phyloP scores from a whole-genome alignment of 2,113 vertebrate species.

The Phasianus colchicus region DNA sequence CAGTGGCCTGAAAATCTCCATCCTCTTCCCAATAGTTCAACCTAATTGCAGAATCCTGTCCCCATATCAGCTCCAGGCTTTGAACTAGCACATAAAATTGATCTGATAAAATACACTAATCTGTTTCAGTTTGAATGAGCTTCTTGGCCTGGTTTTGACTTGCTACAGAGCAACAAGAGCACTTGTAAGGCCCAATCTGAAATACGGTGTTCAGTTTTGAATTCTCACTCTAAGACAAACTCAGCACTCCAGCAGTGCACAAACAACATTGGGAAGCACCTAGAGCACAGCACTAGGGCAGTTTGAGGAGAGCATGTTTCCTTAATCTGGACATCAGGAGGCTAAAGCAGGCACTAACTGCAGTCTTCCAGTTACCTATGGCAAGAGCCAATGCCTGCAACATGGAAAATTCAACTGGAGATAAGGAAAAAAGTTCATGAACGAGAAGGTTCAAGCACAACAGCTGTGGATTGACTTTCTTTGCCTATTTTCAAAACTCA shows the following conservation, averaged over 20 bases:
- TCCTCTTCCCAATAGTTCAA: background rate
- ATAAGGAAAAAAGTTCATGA: background rate
- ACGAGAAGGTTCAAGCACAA: background rate
- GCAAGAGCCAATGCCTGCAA: background rate
- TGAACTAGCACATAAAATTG: background rate
- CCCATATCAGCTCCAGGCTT: background rate
- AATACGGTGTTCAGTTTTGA: background rate
- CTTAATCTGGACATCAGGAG: background rate
- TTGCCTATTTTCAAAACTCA: background rate
- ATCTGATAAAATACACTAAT: background rate
- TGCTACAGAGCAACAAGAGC: background rate
- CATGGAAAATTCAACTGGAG: fast-evolving
- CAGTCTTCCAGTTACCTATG: background rate
- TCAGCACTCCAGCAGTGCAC: background rate
- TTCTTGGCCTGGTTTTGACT: background rate
- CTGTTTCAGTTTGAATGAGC: background rate
- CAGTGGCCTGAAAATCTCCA: background rate
- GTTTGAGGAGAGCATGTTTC: background rate
- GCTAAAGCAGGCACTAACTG: background rate
- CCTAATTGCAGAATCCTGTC: background rate
- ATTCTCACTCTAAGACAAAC: background rate
- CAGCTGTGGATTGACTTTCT: background rate
- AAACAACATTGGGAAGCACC: background rate
- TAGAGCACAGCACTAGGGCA: fast-evolving
- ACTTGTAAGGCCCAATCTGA: background rate